These are phyloP conservation scores for Bedellia somnulentella DNA, from an alignment of 2,888 invertebrate species.

Conservation along the genomic window DNA sequence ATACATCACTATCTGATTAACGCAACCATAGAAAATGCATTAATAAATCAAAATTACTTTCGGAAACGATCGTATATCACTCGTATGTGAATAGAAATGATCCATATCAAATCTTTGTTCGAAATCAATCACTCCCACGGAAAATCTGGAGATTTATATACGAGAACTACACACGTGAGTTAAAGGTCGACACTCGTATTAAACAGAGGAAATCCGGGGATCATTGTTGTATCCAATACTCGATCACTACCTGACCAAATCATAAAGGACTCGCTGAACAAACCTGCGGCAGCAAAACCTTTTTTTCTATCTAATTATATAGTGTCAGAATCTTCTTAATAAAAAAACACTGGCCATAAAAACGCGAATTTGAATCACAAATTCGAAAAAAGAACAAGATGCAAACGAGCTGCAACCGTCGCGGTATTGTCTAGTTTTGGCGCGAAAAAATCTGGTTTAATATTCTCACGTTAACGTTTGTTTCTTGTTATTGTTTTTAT, in stretches of 20 bases:
- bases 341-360: conserved; percentile 17
- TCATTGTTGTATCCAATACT: conserved; percentile 48
- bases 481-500: conserved; percentile 21
- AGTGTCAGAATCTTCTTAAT: conserved; percentile 24
- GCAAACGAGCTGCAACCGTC: conserved; percentile 51
- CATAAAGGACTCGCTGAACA: conserved; percentile 35
- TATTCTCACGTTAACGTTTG: conserved; percentile 53
- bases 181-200: conserved; percentile 49
- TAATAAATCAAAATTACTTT: too few species aligned
- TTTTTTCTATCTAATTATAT: conserved; percentile 46
- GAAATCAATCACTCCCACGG: conserved; percentile 58
- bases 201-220: conserved; percentile 57
- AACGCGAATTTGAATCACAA: conserved; percentile 10
- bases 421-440: conserved; percentile 20
- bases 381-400: conserved; percentile 20
- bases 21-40: too few species aligned
- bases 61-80: too few species aligned
- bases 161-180: conserved; percentile 54
- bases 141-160: conserved; percentile 42
- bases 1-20: too few species aligned
- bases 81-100: conserved; percentile 5
- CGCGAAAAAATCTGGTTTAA: conserved; percentile 35
- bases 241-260: conserved; percentile 49
- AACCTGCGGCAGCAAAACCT: conserved; percentile 22
- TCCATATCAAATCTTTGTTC: conserved; percentile 39